Evolutionary conservation across 2,113 vertebrate genomes (phyloP).

Genomic region (Ammodramus savannarum): DNA sequence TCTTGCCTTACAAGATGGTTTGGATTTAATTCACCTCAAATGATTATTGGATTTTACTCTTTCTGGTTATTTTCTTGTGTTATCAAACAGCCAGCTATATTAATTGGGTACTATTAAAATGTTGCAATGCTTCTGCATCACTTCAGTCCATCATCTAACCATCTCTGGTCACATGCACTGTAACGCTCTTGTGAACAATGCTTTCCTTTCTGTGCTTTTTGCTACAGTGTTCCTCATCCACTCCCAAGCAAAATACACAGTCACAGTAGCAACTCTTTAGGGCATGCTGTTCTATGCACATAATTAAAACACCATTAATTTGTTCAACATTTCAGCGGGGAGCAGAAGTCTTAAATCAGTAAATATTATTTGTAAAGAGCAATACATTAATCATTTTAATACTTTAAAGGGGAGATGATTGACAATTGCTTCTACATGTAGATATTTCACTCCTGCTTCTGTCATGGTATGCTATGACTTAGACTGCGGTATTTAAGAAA

Average conservation of each 20-base stretch:
- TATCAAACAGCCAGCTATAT: neutral
- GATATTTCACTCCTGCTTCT: neutral
- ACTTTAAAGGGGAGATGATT: neutral
- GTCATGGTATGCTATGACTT: neutral
- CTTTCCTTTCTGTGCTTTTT: neutral
- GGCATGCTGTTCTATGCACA: neutral
- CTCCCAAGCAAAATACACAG: neutral
- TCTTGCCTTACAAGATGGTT: neutral
- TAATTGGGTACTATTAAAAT: neutral
- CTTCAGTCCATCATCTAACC: too few relatives aligned
- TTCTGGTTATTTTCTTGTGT: neutral
- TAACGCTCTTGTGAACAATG: neutral
- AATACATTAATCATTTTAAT: neutral
- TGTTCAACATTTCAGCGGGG: neutral
- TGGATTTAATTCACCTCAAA: neutral
- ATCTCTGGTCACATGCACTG: neutral
- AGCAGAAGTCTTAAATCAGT: neutral
- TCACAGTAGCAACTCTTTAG: neutral
- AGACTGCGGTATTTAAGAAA: neutral
- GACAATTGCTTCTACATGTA: neutral
- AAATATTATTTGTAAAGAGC: neutral
- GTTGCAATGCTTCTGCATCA: fast-evolving
- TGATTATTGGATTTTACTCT: neutral
- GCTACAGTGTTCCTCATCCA: neutral
- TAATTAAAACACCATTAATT: neutral